These are phyloP conservation scores for Spermophilus dauricus DNA, from an alignment of 2,113 vertebrate genomes.

Conservation along the genomic window DNA sequence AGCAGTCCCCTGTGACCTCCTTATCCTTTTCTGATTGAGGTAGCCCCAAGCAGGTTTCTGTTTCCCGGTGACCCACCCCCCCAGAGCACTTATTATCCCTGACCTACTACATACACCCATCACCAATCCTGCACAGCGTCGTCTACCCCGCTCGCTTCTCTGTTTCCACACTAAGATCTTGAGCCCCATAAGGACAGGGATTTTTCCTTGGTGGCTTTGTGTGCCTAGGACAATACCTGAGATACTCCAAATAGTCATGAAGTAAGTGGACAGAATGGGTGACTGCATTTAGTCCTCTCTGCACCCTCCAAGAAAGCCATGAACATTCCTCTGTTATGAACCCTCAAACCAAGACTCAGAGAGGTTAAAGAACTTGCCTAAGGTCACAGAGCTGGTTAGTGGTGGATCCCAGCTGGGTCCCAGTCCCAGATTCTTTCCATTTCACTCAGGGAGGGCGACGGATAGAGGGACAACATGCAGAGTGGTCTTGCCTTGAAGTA, in stretches of 20 bases:
- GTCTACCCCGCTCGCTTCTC: background rate
- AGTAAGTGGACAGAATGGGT: background rate
- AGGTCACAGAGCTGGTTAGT: background rate
- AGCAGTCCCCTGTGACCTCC: background rate
- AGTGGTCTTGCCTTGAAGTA: background rate
- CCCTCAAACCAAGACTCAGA: too few relatives aligned
- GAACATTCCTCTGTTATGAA: background rate
- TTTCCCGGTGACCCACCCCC: background rate
- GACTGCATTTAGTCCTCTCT: background rate
- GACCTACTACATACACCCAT: accelerated
- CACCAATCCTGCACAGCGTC: too few relatives aligned
- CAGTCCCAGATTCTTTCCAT: background rate
- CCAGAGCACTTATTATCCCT: background rate
- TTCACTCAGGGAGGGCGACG: background rate
- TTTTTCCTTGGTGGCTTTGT: background rate
- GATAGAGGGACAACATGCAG: background rate
- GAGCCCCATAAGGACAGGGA: background rate
- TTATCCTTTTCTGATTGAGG: background rate
- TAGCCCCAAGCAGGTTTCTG: background rate
- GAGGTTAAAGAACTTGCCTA: background rate
- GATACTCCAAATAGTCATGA: background rate
- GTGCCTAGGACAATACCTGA: background rate
- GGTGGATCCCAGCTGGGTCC: background rate
- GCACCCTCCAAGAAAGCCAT: background rate
- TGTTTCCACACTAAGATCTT: background rate